phyloP scores from a whole-genome alignment of 2,113 vertebrate genomes.

The Cynopterus brachyotis region DNA sequence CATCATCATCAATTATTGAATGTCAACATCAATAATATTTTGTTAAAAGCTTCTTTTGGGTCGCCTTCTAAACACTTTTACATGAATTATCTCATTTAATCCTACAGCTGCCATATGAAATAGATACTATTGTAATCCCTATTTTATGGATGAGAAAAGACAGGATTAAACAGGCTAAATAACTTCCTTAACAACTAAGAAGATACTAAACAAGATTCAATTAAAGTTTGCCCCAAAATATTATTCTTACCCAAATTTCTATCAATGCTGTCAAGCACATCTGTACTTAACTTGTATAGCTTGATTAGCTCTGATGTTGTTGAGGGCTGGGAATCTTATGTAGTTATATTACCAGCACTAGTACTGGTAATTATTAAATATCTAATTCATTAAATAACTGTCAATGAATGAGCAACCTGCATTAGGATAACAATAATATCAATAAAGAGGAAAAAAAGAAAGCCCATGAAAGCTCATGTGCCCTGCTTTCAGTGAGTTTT shows the following conservation, averaged over 20 bases:
- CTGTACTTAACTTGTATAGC: neutral
- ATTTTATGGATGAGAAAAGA: neutral
- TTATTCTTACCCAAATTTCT: neutral
- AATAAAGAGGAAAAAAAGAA: neutral
- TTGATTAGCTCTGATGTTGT: neutral
- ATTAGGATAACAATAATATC: neutral
- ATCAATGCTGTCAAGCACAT: neutral
- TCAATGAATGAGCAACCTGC: neutral
- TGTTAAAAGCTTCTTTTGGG: neutral
- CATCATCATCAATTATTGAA: neutral
- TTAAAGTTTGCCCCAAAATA: neutral
- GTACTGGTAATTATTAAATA: neutral
- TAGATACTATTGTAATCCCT: neutral
- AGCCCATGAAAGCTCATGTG: neutral
- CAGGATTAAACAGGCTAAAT: neutral
- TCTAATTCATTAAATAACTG: neutral
- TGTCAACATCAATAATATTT: neutral
- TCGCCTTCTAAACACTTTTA: neutral
- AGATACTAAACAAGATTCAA: neutral
- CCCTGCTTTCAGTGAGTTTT: neutral
- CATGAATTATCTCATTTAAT: neutral
- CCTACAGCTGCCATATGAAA: neutral
- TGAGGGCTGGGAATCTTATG: neutral
- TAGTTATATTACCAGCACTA: neutral
- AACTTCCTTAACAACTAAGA: neutral